phyloP scores from a whole-genome alignment of 2,797 vertebrate genomes.

The Catharus ustulatus region DNA sequence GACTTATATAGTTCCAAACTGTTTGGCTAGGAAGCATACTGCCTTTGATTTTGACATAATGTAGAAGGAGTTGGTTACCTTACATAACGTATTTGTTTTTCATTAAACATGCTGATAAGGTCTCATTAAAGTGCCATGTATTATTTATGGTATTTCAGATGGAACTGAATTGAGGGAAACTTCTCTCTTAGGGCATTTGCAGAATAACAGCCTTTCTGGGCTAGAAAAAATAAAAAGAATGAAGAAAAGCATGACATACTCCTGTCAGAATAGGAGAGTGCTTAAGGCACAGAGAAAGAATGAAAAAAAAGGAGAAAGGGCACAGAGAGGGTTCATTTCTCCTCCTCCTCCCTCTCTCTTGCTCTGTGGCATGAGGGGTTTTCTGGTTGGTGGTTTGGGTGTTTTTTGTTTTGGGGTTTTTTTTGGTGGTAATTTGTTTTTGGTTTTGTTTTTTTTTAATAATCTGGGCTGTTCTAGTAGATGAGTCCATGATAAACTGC shows the following conservation, averaged over 20 bases:
- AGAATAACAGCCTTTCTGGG: constrained; percentile 57
- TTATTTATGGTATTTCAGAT: constrained; percentile 74
- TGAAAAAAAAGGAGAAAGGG: constrained; percentile 41
- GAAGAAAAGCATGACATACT: constrained; percentile 31
- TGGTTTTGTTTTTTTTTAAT: neutral
- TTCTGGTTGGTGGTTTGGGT: neutral
- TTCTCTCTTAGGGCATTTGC: constrained; percentile 44
- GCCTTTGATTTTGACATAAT: constrained; percentile 37
- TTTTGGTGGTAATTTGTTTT: no score
- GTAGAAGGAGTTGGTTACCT: constrained; percentile 57
- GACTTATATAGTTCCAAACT: neutral
- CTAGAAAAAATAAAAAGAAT: neutral
- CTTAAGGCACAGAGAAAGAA: constrained; percentile 65
- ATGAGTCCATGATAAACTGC: neutral
- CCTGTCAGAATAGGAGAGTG: constrained; percentile 59
- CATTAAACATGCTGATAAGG: constrained; percentile 77
- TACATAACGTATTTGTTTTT: constrained; percentile 77
- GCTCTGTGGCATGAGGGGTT: neutral
- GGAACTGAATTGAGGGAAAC: constrained; percentile 69
- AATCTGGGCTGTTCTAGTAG: neutral
- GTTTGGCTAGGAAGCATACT: constrained; percentile 11
- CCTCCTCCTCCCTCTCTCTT: neutral
- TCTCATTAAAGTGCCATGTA: constrained; percentile 74
- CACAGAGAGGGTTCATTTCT: constrained; percentile 7
- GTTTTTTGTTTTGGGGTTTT: neutral